phyloP scores from a whole-genome alignment of 2,113 vertebrate genomes.

The Gymnorhina tibicen region DNA sequence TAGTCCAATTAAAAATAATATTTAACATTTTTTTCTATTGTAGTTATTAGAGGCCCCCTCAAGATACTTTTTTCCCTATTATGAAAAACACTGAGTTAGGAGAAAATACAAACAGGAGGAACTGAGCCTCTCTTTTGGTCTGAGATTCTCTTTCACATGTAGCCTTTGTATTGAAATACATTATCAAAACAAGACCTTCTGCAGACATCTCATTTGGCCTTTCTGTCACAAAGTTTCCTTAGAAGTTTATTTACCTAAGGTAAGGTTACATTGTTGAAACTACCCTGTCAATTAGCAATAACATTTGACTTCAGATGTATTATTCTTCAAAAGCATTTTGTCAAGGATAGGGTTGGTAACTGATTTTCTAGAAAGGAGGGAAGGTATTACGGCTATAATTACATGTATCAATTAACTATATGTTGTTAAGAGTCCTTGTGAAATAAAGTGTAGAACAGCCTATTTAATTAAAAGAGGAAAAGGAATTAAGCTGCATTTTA shows the following conservation, averaged over 20 bases:
- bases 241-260: constrained; percentile 10
- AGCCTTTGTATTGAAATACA: not conserved
- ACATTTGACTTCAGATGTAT: not conserved
- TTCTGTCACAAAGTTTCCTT: not conserved
- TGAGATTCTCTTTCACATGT: not conserved
- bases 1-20: not conserved
- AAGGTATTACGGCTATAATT: not conserved
- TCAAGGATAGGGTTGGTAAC: not conserved
- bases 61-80: not conserved
- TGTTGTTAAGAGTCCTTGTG: not conserved
- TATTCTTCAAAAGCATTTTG: constrained; percentile 4
- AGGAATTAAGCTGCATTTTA: not conserved
- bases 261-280: not conserved
- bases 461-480: not conserved
- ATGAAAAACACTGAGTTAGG: not conserved
- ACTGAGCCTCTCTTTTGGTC: not conserved
- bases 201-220: not conserved
- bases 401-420: not conserved
- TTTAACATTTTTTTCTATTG: not conserved
- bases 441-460: not conserved
- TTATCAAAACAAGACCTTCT: constrained; percentile 23
- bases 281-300: constrained; percentile 22
- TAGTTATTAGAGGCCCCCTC: not conserved
- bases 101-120: not conserved
- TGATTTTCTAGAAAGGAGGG: not conserved